Conservation (phyloP, 2,888 invertebrate species). For the Drosophila greeni region DNA sequence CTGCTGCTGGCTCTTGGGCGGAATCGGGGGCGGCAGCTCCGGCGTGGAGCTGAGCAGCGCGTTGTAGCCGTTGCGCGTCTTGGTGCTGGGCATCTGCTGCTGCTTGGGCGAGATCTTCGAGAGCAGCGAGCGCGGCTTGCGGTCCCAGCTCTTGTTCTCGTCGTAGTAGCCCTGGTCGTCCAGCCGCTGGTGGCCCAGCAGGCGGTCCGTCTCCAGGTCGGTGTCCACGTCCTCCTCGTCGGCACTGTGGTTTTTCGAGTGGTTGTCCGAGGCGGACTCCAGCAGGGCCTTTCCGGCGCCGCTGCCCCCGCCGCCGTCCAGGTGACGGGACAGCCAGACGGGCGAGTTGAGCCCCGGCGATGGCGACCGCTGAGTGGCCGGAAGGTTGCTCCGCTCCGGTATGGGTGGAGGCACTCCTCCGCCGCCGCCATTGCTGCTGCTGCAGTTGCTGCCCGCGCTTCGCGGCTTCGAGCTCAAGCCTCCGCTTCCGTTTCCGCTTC, state of each 20-base stretch:
- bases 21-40: constrained; percentile 77
- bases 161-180: constrained; percentile 95
- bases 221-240: constrained; percentile 93
- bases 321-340: constrained; percentile 85
- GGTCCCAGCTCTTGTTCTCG: constrained; percentile 82
- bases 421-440: constrained; percentile 39
- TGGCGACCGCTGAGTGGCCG: constrained; percentile 57
- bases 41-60: constrained; percentile 78
- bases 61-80: constrained; percentile 78
- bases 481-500: constrained; percentile 10
- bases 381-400: constrained; percentile 71
- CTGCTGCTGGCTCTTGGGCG: constrained; percentile 68
- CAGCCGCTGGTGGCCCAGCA: constrained; percentile 95
- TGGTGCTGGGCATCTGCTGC: constrained; percentile 75
- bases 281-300: constrained; percentile 63
- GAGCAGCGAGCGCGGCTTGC: constrained; percentile 76
- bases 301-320: constrained; percentile 64
- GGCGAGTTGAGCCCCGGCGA: constrained; percentile 81
- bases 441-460: constrained; percentile 53
- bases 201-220: constrained; percentile 97
- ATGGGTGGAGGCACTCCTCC: constrained; percentile 71
- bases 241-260: constrained; percentile 84
- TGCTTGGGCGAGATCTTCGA: constrained; percentile 79
- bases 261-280: constrained; percentile 80
- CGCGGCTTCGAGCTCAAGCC: constrained; percentile 35